Base-by-base conservation (phyloP, 2,888 invertebrate genomes). In the Cheilosia scutellata region DNA sequence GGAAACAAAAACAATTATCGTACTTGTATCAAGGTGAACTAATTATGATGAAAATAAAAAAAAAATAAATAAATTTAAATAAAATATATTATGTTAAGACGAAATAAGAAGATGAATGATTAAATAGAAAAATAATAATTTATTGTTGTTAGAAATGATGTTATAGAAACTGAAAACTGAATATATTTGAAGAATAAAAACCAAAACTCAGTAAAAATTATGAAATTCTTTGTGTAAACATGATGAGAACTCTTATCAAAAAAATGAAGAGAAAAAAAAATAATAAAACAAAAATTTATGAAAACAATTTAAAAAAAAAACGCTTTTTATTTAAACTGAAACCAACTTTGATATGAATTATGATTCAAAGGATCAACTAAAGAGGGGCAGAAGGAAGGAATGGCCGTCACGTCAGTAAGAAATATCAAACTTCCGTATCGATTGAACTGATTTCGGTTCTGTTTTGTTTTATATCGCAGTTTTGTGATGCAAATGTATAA, bases 21-120 rank as follows among this genome's bases (percentile, higher is more conserved):
- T 82, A 86, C 86, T 86, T 86, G 86, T 86, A 86, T 86, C 86
- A 86, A 86, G 80, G 86, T 80, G 68, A 86, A 86, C 86, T 86
- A 84, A 76, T 68, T 74, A 79, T 70, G 47, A 76, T 58, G 31
- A 83, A 63, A 31, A 9, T 20, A 31, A 68, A 60, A 27, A 60
- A 25, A 42, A 25, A 13, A 60, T n/a, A 74, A 42, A 16, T 44
- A n/a, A 13, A 44, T 4, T n/a, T 47, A 62, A 63, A 40, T 31
- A 63, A 62, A 63, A 5, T 79, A 55, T 58, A 29, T 51, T 13
- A 84, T 71, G 70, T 79, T 84, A 49, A 51, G 51, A 51, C 27
- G 51, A 51, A 5, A 11, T 84, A 79, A 79, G 79, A 53, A 74
- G 55, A 58, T 65, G 70, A 16, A 84, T 33, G 53, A 79, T 75